These are phyloP conservation scores for Drosophila atripex DNA, from an alignment of 2,888 invertebrate genomes.

Conservation along the genomic window DNA sequence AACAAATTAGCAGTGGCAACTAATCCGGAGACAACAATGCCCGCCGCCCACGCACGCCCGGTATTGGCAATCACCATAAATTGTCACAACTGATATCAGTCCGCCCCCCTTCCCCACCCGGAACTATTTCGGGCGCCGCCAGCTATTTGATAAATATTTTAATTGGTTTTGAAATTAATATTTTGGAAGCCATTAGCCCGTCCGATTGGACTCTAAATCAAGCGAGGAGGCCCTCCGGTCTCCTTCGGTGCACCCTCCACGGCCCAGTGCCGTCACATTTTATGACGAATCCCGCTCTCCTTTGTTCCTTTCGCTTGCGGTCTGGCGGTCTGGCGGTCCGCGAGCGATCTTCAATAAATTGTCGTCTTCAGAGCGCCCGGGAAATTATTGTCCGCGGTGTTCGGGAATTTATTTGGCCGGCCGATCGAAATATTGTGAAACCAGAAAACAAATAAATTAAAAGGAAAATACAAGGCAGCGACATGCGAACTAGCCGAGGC, in stretches of 20 bases:
- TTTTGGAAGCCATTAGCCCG: neutral
- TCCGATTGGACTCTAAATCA: conserved; percentile 6
- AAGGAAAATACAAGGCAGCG: conserved; percentile 58
- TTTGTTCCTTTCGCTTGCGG: conserved; percentile 3
- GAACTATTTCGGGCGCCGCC: neutral
- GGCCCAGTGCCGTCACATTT: too few relatives aligned
- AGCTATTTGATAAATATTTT: neutral
- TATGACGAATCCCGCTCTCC: conserved; percentile 42
- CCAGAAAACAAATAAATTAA: conserved; percentile 78
- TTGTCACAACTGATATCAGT: conserved; percentile 56
- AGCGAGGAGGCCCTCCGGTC: conserved; percentile 45
- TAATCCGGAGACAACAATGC: conserved; percentile 45
- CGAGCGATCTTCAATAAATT: conserved; percentile 69
- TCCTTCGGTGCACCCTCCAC: conserved; percentile 52
- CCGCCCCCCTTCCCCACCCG: too few relatives aligned
- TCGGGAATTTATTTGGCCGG: conserved; percentile 70
- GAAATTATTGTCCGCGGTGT: conserved; percentile 24
- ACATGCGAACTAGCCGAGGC: conserved; percentile 2
- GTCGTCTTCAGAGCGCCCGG: conserved; percentile 27
- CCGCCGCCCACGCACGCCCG: conserved; percentile 28
- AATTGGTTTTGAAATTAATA: conserved; percentile 2
- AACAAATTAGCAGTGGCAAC: conserved; percentile 52
- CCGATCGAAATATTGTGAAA: conserved; percentile 79
- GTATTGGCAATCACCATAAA: conserved; percentile 46
- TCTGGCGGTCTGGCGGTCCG: neutral